Conservation (phyloP, 2,797 vertebrate species). For the Antennarius maculatus region DNA sequence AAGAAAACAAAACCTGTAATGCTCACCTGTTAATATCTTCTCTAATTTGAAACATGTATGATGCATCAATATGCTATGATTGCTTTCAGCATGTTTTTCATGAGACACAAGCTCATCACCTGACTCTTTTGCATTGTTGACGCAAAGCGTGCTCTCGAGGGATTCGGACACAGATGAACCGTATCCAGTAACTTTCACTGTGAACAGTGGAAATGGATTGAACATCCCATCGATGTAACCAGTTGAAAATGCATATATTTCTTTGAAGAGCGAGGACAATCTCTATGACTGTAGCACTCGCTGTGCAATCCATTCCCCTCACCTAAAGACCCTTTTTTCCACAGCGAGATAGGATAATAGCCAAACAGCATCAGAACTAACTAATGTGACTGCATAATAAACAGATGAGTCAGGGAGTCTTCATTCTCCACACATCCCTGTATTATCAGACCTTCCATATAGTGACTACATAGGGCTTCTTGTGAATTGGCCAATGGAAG, state of each 20-base stretch:
- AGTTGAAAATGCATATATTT: conserved; percentile 76
- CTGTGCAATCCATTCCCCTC: conserved; percentile 78
- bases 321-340: conserved; percentile 76
- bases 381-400: conserved; percentile 84
- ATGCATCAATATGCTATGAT: conserved; percentile 38
- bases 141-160: conserved; percentile 48
- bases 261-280: conserved; percentile 81
- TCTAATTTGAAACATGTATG: neutral
- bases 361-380: conserved; percentile 81
- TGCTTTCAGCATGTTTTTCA: conserved; percentile 27
- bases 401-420: conserved; percentile 82
- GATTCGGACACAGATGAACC: conserved; percentile 62
- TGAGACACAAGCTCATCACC: conserved; percentile 50
- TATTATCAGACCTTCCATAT: conserved; percentile 54
- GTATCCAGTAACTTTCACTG: conserved; percentile 57
- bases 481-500: conserved; percentile 20
- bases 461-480: conserved; percentile 33
- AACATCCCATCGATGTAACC: conserved; percentile 65
- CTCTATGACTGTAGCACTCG: conserved; percentile 85
- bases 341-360: conserved; percentile 81
- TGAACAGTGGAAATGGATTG: conserved; percentile 66
- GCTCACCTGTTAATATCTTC: neutral
- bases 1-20: neutral
- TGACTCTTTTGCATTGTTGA: conserved; percentile 64
- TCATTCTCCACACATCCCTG: conserved; percentile 75